Evolutionary conservation across 2,888 invertebrate genomes (phyloP).

Genomic region (Acrobasis repandana): DNA sequence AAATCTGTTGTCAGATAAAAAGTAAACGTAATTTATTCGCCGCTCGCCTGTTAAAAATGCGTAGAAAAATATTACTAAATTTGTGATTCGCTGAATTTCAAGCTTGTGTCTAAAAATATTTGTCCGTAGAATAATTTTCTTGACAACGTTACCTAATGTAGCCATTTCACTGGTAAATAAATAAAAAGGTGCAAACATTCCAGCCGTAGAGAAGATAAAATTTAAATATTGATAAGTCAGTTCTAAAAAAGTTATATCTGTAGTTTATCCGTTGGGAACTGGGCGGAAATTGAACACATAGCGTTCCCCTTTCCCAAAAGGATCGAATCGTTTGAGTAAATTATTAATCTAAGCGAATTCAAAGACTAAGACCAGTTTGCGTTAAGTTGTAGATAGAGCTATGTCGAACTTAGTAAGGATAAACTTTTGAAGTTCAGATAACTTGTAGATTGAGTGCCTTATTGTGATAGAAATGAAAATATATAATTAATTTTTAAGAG

Average conservation of each 20-base stretch:
- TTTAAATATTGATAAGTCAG: background rate
- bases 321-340: slow-evolving; percentile 35
- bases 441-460: too few species aligned
- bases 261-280: slow-evolving; percentile 28
- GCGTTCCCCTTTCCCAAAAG: slow-evolving; percentile 22
- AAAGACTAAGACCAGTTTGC: slow-evolving; percentile 20
- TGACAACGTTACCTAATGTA: too few species aligned
- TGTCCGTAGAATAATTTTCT: too few species aligned
- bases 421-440: too few species aligned
- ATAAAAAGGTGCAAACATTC: background rate
- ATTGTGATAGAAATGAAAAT: too few species aligned
- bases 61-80: too few species aligned
- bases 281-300: slow-evolving; percentile 35
- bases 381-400: background rate
- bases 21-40: too few species aligned
- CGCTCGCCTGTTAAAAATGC: too few species aligned
- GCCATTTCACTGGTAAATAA: background rate
- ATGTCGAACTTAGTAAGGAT: background rate
- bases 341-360: slow-evolving; percentile 30
- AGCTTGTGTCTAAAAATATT: too few species aligned
- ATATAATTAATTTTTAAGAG: too few species aligned
- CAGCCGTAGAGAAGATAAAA: background rate
- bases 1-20: too few species aligned
- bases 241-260: slow-evolving; percentile 27
- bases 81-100: too few species aligned